Evolutionary conservation across 2,113 vertebrate genomes (phyloP), one percentile per base, ranked within the genome.

Genomic region (Sciurus niger): DNA sequence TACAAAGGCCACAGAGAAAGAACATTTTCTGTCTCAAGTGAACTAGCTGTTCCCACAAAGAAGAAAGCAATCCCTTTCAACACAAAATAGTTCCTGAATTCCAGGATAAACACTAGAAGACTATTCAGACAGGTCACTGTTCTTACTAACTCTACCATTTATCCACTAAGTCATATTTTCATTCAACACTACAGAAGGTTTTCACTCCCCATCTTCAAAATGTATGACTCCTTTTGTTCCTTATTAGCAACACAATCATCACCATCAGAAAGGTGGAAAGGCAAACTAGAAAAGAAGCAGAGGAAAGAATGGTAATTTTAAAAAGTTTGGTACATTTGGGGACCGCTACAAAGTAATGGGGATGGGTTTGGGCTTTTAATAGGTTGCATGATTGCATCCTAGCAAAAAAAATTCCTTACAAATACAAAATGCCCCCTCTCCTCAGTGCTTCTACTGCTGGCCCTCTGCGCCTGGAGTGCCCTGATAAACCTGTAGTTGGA

Each of bases 151-250:
- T n/a, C 28, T 55, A 40, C 78, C 17, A 32, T 95, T 70, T 86
- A 72, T 8, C 65, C 90, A 82, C 32, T 84, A 84, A 90, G 32
- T 90, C 95, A 95, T 87, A 73, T 94, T 79, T 79, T 96, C 76
- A 30, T 48, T 65, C 4, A 89, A 73, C 76, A 24, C 37, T 79
- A 55, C 60, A 92, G n/a, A 84, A 74, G 58, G 70, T 4, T 28
- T 95, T 93, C 40, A 88, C 37, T 84, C 46, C 13, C 30, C 0
- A 22, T 22, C 74, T 86, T 89, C 32, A 67, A 89, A 65, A 77
- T 58, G 63, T 83, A 53, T 32, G 72, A 22, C 22, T 87, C 32
- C 73, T 30, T 18, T 24, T 37, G 37, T 48, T 72, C 46, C 82
- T 88, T 74, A 67, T 94, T 63, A 93, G 46, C 40, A 83, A 60